These are phyloP conservation scores for Cheilosia soror DNA, from an alignment of 2,888 invertebrate genomes.

Conservation along the genomic window DNA sequence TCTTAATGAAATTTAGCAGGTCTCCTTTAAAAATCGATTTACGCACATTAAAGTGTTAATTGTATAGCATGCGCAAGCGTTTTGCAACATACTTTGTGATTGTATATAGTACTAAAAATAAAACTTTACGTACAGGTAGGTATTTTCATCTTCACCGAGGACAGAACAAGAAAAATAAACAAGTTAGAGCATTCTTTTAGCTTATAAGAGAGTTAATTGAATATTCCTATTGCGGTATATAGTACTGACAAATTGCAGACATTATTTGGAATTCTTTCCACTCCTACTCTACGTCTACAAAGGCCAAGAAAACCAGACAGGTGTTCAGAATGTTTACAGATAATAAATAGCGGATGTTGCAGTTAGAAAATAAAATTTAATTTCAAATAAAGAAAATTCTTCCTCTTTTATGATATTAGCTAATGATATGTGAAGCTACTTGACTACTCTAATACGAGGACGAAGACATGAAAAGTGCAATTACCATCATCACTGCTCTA, in stretches of 20 bases:
- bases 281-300: background rate
- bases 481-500: too few species aligned
- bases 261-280: constrained; percentile 19
- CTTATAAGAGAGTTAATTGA: constrained; percentile 47
- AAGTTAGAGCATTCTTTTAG: background rate
- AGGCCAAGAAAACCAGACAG: constrained; percentile 20
- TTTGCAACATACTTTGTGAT: background rate
- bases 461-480: too few species aligned
- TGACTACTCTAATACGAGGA: too few species aligned
- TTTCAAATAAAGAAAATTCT: background rate
- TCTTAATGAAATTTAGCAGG: constrained; percentile 30
- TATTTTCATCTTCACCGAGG: constrained; percentile 33
- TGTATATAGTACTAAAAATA: constrained; percentile 33
- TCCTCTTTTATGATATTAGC: background rate
- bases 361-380: constrained; percentile 4
- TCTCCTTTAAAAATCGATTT: constrained; percentile 15
- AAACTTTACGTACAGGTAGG: background rate
- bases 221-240: constrained; percentile 21
- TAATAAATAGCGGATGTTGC: constrained; percentile 35
- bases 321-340: constrained; percentile 45
- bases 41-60: constrained; percentile 29
- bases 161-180: constrained; percentile 51
- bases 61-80: constrained; percentile 2
- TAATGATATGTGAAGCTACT: too few species aligned
- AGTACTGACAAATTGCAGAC: constrained; percentile 30